Conservation (phyloP, 2,888 invertebrate genomes). For the Trilocha varians region DNA sequence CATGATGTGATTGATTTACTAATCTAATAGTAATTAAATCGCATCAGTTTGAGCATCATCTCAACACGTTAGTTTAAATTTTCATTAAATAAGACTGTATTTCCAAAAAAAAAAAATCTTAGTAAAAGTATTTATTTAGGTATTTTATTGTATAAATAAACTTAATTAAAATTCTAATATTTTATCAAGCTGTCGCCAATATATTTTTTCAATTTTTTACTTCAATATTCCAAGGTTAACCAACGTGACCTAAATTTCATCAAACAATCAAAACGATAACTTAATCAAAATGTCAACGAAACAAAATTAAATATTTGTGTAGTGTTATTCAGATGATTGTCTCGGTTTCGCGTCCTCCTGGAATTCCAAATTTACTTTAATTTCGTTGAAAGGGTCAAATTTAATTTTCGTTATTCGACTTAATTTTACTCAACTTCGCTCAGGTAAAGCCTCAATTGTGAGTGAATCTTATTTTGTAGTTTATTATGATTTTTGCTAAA, state of each 20-base stretch:
- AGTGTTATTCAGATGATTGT: not conserved
- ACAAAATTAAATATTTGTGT: not conserved
- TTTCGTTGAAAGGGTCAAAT: not conserved
- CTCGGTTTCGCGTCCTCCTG: not conserved
- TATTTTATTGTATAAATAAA: too few relatives aligned
- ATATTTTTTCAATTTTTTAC: not conserved
- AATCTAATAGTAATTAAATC: too few relatives aligned
- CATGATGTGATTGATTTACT: too few relatives aligned
- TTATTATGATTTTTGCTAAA: too few relatives aligned
- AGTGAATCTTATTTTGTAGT: too few relatives aligned
- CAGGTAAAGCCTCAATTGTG: not conserved
- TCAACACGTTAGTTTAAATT: too few relatives aligned
- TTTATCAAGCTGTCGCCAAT: not conserved
- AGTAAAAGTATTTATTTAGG: too few relatives aligned
- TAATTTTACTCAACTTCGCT: not conserved
- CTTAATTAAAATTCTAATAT: too few relatives aligned
- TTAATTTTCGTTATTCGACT: not conserved
- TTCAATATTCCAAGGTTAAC: too few relatives aligned
- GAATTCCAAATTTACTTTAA: not conserved
- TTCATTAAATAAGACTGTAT: too few relatives aligned
- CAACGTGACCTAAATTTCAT: not conserved
- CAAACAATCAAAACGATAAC: not conserved
- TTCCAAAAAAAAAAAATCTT: too few relatives aligned
- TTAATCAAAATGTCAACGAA: not conserved
- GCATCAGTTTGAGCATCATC: too few relatives aligned